A percentile compares a stretch with the other conserved stretches of the same genome.
phyloP scores from a whole-genome alignment of 2,113 vertebrate genomes.

The Pogona vitticeps region DNA sequence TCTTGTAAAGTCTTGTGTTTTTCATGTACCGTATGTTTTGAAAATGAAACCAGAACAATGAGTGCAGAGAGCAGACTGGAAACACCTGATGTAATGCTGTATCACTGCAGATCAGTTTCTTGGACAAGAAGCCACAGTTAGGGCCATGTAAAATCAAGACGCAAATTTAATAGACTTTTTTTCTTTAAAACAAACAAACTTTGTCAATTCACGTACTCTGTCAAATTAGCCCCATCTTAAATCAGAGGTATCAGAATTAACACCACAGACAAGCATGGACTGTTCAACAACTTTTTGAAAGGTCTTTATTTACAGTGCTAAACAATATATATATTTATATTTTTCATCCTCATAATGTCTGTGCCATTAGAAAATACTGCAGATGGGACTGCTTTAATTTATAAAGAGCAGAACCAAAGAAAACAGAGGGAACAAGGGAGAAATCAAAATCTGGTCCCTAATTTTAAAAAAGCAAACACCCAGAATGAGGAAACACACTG shows the following conservation, averaged over 20 bases:
- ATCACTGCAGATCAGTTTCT: not conserved
- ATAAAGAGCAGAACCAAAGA: constrained; percentile 68
- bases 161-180: not conserved
- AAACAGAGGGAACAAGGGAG: constrained; percentile 58
- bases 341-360: constrained; percentile 69
- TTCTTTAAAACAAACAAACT: not conserved
- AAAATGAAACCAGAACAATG: not conserved
- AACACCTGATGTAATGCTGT: not conserved
- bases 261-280: not conserved
- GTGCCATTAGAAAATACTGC: constrained; percentile 73
- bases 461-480: constrained; percentile 60
- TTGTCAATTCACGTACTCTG: fast-evolving
- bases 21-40: too few relatives aligned
- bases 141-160: too few relatives aligned
- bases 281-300: constrained; percentile 66
- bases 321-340: constrained; percentile 79
- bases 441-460: constrained; percentile 71
- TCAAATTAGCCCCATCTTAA: fast-evolving
- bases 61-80: not conserved
- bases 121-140: not conserved
- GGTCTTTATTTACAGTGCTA: constrained; percentile 76
- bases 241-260: fast-evolving
- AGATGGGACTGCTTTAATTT: constrained; percentile 70
- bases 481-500: constrained; percentile 60
- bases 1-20: too few relatives aligned